These are phyloP conservation scores for Tipula unca DNA, from an alignment of 2,888 invertebrate genomes.

Conservation along the genomic window DNA sequence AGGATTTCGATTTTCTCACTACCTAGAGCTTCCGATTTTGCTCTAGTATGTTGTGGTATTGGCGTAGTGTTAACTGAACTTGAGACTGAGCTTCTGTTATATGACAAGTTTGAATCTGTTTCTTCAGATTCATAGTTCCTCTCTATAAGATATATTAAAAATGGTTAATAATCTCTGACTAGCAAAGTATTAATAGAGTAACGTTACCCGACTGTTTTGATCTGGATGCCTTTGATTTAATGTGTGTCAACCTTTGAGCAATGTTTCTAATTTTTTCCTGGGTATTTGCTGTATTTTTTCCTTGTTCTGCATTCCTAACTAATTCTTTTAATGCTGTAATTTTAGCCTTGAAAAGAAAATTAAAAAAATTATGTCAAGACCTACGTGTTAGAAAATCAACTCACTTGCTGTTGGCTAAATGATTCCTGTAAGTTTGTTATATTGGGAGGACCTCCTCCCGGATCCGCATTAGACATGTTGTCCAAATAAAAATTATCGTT, in stretches of 20 bases:
- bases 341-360: constrained; percentile 30
- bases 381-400: constrained; percentile 2
- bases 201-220: constrained; percentile 26
- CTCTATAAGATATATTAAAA: background rate
- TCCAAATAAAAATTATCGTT: background rate
- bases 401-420: constrained; percentile 28
- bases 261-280: constrained; percentile 36
- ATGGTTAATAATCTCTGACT: background rate
- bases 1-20: constrained; percentile 47
- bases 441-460: constrained; percentile 22
- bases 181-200: background rate
- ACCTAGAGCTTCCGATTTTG: constrained; percentile 37
- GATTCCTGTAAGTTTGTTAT: constrained; percentile 27
- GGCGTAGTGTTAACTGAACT: background rate
- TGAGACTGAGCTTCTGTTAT: background rate
- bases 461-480: constrained; percentile 22
- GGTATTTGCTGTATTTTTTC: constrained; percentile 32
- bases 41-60: background rate
- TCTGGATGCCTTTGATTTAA: constrained; percentile 32
- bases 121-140: background rate
- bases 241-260: constrained; percentile 32
- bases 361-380: background rate
- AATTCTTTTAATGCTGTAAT: constrained; percentile 35
- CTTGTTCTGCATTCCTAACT: constrained; percentile 33
- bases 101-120: background rate